Evolutionary conservation across 2,888 invertebrate species (phyloP).

Genomic region (Malacosoma neustria): DNA sequence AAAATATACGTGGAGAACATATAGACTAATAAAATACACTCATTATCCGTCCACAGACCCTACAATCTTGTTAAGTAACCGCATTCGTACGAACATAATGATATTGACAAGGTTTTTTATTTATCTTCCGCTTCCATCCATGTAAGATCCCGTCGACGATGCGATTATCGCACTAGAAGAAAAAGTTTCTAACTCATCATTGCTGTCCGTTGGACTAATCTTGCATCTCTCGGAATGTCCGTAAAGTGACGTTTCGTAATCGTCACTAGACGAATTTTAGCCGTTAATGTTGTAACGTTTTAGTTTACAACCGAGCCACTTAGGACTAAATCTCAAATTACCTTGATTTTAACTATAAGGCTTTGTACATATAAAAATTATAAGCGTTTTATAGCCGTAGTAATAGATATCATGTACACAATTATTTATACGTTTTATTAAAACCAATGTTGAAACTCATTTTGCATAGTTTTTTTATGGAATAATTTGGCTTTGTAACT

Average conservation of each 20-base stretch:
- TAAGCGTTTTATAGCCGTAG: no score
- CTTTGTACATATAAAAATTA: no score
- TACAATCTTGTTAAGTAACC: constrained; percentile 59
- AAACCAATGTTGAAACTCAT: no score
- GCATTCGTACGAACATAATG: constrained; percentile 48
- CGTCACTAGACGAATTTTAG: constrained; percentile 54
- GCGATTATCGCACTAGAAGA: constrained; percentile 51
- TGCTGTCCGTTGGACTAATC: constrained; percentile 51
- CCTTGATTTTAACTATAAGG: constrained; percentile 26
- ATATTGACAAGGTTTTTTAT: constrained; percentile 55
- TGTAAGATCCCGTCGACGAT: constrained; percentile 21
- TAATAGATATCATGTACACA: no score
- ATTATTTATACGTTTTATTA: no score
- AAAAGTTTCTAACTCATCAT: constrained; percentile 55
- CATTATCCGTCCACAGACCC: constrained; percentile 47
- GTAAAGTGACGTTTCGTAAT: constrained; percentile 52
- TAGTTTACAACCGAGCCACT: constrained; percentile 45
- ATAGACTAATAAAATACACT: constrained; percentile 47
- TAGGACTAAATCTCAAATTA: constrained; percentile 48
- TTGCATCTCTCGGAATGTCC: constrained; percentile 50
- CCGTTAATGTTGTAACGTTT: constrained; percentile 56
- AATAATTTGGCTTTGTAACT: no score
- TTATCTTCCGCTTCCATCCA: constrained; percentile 52
- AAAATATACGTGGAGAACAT: constrained; percentile 33
- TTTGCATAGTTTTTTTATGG: no score